phyloP scores from a whole-genome alignment of 2,113 vertebrate genomes.

The Cavia porcellus region DNA sequence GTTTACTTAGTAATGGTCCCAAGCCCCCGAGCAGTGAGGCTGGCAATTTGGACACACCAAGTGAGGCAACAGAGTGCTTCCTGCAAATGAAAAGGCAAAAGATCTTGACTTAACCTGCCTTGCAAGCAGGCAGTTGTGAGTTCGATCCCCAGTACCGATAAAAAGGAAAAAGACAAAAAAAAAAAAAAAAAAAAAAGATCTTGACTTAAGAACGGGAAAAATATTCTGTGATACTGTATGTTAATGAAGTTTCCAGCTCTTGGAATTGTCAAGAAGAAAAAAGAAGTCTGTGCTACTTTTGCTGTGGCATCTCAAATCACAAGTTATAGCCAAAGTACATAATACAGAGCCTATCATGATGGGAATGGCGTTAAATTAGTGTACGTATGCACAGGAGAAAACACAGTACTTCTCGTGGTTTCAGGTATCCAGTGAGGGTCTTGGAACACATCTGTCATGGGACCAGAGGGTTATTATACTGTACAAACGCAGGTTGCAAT shows the following conservation, averaged over 20 bases:
- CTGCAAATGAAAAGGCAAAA: not conserved
- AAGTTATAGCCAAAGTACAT: not conserved
- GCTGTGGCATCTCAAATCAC: not conserved
- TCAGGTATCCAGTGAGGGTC: not conserved
- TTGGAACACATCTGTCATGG: not conserved
- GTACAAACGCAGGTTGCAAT: not conserved
- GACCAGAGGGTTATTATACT: not conserved
- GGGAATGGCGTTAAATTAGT: not conserved
- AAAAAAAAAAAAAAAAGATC: not conserved
- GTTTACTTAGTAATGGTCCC: not conserved
- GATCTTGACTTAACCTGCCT: not conserved
- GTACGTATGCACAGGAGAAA: not conserved
- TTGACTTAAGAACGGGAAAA: not conserved
- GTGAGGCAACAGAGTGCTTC: not conserved
- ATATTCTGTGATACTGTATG: not conserved
- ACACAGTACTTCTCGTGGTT: not conserved
- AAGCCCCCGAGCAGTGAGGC: not conserved
- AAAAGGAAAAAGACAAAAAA: too few relatives aligned
- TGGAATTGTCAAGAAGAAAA: not conserved
- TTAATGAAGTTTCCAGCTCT: not conserved
- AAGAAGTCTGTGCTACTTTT: not conserved
- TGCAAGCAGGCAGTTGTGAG: too few relatives aligned
- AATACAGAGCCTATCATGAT: not conserved
- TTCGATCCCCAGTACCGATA: too few relatives aligned
- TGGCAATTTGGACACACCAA: not conserved